A percentile compares a stretch with the other conserved stretches of the same genome.
phyloP scores from a whole-genome alignment of 2,797 vertebrate species.

The Echeneis naucrates region DNA sequence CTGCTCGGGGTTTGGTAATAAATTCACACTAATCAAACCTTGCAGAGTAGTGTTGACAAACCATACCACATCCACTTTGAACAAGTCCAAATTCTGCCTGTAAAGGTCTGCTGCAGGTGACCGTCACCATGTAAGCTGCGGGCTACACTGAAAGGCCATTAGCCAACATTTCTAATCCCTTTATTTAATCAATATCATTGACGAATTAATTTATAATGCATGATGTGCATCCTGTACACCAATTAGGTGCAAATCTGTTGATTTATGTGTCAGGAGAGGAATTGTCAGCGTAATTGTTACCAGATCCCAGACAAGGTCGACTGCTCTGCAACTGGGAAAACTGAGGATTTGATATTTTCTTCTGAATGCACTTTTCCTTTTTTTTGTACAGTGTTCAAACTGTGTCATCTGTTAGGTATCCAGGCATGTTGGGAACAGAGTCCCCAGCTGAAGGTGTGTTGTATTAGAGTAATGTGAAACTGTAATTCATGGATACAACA shows the following conservation, averaged over 20 bases:
- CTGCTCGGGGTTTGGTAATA: background rate
- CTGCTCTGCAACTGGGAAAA: background rate
- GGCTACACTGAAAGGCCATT: background rate
- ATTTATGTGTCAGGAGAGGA: no score
- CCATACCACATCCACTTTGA: no score
- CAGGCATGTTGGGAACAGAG: background rate
- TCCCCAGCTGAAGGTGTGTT: background rate
- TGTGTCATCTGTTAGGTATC: background rate
- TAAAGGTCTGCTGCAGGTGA: no score
- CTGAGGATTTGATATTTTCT: background rate
- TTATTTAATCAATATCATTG: no score
- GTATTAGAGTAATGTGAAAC: background rate
- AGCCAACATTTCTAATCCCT: no score
- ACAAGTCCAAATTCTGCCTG: no score
- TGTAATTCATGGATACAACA: background rate
- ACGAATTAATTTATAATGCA: background rate
- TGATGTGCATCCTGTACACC: background rate
- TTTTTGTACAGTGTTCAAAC: background rate
- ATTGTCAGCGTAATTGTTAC: no score
- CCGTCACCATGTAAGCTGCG: background rate
- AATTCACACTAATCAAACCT: no score
- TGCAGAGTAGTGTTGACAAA: background rate
- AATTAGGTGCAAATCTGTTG: background rate
- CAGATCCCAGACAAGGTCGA: no score
- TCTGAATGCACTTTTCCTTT: background rate